Evolutionary conservation across 2,888 invertebrate genomes (phyloP), one percentile per base, ranked within the genome.

Genomic region (Synanthedon myopaeformis): DNA sequence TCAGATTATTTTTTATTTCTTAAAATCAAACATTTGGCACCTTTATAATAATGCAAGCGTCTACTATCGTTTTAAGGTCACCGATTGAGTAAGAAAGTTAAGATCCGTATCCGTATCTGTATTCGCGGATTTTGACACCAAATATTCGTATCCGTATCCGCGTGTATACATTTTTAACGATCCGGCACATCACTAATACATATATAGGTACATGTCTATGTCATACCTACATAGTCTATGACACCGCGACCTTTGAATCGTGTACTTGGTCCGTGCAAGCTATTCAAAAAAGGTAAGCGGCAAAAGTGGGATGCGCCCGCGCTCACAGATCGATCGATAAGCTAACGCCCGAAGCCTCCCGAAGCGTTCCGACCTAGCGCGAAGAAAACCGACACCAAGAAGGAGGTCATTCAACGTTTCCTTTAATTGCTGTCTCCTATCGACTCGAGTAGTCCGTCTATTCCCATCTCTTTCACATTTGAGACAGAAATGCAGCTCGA

Each of bases 351-450:
- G 78, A 82, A 64, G 64, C 58, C 49, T 63, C 61, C 66, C 79
- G 78, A 82, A 64, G 64, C 58, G 57, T 58, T 63, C 66, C 82
- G 81, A 72, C 70, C 66, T 63, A 57, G 58, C 53, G 67, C 82
- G 82, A 76, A 73, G 74, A 69, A 63, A 61, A 56, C 72, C 81
- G 76, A 71, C 55, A 62, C 48, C 53, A 59, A 61, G 64, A 69
- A 65, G 67, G 71, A 79, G 77, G 79, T 83, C 82, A 79, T 79
- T 80, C 76, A 74, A 74, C 79, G 82, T 73, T 79, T 71, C 70
- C 70, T 67, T 72, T 77, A 74, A 76, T 76, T 73, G 74, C 74
- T 65, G 70, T 84, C 80, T 67, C 72, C 79, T 82, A 79, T 76
- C 73, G 68, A 71, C 82, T 52, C 61, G 62, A 54, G 56, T 35